phyloP scores from a whole-genome alignment of 2,888 invertebrate genomes.

The Ormyrus thymus region DNA sequence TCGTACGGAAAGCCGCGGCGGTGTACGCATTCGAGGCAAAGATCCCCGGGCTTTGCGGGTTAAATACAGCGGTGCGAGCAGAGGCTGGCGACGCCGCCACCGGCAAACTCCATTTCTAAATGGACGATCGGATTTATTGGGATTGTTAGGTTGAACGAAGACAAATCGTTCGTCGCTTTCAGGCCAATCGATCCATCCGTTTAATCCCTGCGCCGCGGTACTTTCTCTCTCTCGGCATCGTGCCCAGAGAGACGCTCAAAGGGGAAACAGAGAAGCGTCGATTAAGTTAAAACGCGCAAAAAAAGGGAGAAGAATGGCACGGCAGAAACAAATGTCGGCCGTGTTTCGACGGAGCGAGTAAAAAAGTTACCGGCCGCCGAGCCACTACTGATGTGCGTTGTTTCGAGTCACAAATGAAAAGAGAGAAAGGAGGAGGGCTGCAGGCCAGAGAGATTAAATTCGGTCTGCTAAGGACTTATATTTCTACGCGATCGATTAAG shows the following conservation, averaged over 20 bases:
- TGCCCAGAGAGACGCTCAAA: constrained; percentile 4
- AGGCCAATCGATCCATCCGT: constrained; percentile 42
- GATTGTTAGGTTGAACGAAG: constrained; percentile 58
- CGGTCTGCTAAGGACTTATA: constrained; percentile 10
- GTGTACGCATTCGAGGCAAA: background rate
- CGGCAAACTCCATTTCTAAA: constrained; percentile 55
- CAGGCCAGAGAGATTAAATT: constrained; percentile 25
- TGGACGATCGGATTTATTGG: constrained; percentile 60
- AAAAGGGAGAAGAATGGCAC: constrained; percentile 38
- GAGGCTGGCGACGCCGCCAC: background rate
- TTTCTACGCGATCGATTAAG: constrained; percentile 16
- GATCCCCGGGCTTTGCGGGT: background rate
- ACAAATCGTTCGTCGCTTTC: constrained; percentile 58
- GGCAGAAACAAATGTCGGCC: constrained; percentile 43
- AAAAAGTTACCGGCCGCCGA: constrained; percentile 24
- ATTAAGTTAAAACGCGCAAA: constrained; percentile 47
- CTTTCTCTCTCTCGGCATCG: constrained; percentile 12
- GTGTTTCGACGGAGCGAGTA: constrained; percentile 24
- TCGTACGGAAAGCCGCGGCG: background rate
- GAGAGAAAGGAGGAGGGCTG: background rate
- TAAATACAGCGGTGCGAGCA: constrained; percentile 13
- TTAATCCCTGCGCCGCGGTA: constrained; percentile 33
- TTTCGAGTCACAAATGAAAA: constrained; percentile 21
- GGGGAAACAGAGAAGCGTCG: constrained; percentile 25
- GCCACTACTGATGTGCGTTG: constrained; percentile 18